phyloP scores from a whole-genome alignment of 2,888 invertebrate genomes.

The Drosophila testacea region DNA sequence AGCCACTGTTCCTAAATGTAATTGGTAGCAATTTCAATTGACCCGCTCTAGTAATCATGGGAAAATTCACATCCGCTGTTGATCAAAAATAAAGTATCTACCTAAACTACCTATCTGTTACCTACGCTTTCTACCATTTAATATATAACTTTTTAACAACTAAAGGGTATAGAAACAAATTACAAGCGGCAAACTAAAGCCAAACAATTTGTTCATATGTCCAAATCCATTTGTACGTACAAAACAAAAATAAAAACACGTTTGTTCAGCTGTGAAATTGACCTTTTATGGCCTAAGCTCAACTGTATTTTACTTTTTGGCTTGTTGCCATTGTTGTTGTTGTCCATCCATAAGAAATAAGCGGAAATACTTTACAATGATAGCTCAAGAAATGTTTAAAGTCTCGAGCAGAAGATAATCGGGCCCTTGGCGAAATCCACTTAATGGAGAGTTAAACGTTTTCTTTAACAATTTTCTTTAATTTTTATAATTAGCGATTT shows the following conservation, averaged over 20 bases:
- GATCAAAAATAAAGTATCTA: too few relatives aligned
- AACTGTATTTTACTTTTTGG: conserved; percentile 19
- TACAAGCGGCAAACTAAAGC: conserved; percentile 25
- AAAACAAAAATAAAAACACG: conserved; percentile 51
- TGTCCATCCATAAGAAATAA: conserved; percentile 45
- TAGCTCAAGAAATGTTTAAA: conserved; percentile 31
- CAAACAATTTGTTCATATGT: conserved; percentile 41
- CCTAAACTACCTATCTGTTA: too few relatives aligned
- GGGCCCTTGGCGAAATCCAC: conserved; percentile 21
- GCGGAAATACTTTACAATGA: conserved; percentile 62
- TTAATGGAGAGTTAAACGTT: conserved; percentile 41
- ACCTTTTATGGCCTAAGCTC: conserved; percentile 66
- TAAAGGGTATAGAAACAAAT: conserved; percentile 11
- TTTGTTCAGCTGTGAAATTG: conserved; percentile 75
- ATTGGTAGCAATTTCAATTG: too few relatives aligned
- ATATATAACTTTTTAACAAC: neutral
- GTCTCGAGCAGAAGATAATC: conserved; percentile 34
- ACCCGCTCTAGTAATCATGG: too few relatives aligned
- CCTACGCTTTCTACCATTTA: neutral
- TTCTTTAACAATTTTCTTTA: conserved; percentile 25
- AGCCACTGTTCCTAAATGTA: too few relatives aligned
- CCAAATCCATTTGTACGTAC: conserved; percentile 22
- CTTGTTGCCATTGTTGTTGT: conserved; percentile 13
- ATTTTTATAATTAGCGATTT: conserved; percentile 30
- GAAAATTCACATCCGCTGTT: too few relatives aligned